These are phyloP conservation scores for Cranoglanis bouderius DNA, from an alignment of 2,113 vertebrate genomes.

Conservation along the genomic window DNA sequence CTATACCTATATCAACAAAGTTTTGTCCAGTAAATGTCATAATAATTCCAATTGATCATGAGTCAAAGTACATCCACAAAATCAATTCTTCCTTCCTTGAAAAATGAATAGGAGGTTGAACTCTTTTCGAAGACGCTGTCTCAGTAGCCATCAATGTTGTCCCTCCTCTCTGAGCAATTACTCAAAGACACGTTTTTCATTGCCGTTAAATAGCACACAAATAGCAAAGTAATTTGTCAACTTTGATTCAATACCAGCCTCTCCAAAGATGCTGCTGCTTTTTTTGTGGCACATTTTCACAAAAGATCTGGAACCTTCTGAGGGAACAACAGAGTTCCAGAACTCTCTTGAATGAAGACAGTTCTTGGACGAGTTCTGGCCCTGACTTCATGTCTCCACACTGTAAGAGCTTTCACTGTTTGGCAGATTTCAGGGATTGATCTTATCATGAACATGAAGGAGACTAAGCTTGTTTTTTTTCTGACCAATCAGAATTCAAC, in stretches of 20 bases:
- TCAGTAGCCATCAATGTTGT: too few species aligned
- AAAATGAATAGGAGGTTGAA: not conserved
- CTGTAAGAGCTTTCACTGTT: not conserved
- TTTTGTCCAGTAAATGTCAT: not conserved
- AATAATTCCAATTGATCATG: too few species aligned
- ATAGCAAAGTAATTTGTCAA: too few species aligned
- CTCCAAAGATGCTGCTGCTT: not conserved
- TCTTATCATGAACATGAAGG: not conserved
- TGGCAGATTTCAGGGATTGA: not conserved
- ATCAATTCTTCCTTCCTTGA: too few species aligned
- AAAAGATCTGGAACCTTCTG: not conserved
- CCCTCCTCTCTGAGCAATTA: too few species aligned
- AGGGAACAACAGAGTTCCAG: not conserved
- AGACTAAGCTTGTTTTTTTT: not conserved
- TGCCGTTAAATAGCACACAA: too few species aligned
- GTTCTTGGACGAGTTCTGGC: not conserved
- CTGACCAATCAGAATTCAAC: conserved; percentile 4
- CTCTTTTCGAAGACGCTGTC: not conserved
- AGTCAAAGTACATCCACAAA: too few species aligned
- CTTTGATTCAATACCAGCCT: not conserved
- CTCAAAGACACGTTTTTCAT: too few species aligned
- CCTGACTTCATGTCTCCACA: not conserved
- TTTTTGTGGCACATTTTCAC: not conserved
- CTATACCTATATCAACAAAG: too few species aligned
- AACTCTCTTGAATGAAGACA: not conserved